Percentiles rank a stretch among this genome's conserved stretches.
phyloP scores from a whole-genome alignment of 2,888 invertebrate genomes.

The Trichopria drosophilae region DNA sequence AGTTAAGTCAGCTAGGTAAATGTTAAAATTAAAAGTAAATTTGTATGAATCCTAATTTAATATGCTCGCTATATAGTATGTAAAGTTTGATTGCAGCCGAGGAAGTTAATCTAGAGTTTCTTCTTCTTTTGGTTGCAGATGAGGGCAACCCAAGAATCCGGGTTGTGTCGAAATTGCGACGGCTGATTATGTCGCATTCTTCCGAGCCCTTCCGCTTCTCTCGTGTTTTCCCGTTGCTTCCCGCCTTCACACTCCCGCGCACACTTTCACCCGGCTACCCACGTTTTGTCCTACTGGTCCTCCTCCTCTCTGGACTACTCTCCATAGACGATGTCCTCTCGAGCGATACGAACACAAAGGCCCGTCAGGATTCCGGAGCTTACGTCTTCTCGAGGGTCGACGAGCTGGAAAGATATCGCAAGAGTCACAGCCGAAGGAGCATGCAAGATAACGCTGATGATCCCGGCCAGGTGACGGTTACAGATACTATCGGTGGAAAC shows the following conservation, averaged over 20 bases:
- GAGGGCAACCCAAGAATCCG: slow-evolving; percentile 42
- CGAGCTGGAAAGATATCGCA: slow-evolving; percentile 10
- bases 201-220: slow-evolving; percentile 44
- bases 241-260: slow-evolving; percentile 33
- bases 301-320: slow-evolving; percentile 35
- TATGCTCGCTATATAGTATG: no score
- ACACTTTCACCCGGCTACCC: slow-evolving; percentile 30
- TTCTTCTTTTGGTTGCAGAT: slow-evolving; percentile 43
- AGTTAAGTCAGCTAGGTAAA: no score
- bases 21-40: no score
- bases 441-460: slow-evolving; percentile 9
- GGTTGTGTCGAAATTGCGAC: slow-evolving; percentile 47
- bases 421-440: slow-evolving; percentile 20
- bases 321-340: slow-evolving; percentile 33
- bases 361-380: slow-evolving; percentile 17
- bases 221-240: slow-evolving; percentile 49
- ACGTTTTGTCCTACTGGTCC: slow-evolving; percentile 34
- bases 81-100: no score
- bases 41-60: no score
- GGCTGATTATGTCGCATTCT: slow-evolving; percentile 56
- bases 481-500: slow-evolving; percentile 19
- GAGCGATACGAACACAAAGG: slow-evolving; percentile 31
- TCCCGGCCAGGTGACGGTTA: slow-evolving; percentile 6
- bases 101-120: no score
- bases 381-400: slow-evolving; percentile 9